These are phyloP conservation scores for Linyphia triangularis DNA, from an alignment of 2,888 invertebrate species.

Conservation along the genomic window DNA sequence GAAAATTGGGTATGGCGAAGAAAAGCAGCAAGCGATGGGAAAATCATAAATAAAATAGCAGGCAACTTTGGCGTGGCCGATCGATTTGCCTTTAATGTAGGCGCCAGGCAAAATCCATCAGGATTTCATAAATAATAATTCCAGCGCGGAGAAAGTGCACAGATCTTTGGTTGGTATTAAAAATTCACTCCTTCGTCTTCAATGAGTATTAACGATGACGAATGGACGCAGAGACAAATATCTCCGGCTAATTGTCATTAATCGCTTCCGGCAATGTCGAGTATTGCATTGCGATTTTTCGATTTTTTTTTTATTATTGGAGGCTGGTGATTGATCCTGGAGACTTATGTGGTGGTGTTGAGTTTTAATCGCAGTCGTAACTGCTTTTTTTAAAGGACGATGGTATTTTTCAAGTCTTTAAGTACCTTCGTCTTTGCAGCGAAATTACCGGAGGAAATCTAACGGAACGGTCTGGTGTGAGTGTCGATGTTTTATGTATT, in stretches of 20 bases:
- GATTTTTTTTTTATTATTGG: not conserved
- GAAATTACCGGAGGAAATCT: not conserved
- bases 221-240: constrained; percentile 63
- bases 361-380: constrained; percentile 20
- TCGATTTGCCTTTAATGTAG: constrained; percentile 67
- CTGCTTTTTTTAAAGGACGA: not conserved
- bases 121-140: constrained; percentile 75
- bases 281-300: constrained; percentile 39
- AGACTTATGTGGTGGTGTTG: constrained; percentile 14
- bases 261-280: constrained; percentile 29
- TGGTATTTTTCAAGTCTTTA: not conserved
- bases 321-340: constrained; percentile 27
- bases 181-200: constrained; percentile 58
- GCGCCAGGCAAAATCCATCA: constrained; percentile 62
- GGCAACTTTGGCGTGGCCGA: constrained; percentile 53
- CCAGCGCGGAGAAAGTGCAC: constrained; percentile 4
- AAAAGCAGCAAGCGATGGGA: constrained; percentile 62
- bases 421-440: not conserved
- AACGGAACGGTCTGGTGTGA: not conserved
- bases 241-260: constrained; percentile 71
- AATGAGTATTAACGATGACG: constrained; percentile 66
- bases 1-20: constrained; percentile 69
- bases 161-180: constrained; percentile 49
- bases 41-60: constrained; percentile 74
- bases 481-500: too few species aligned